phyloP scores from a whole-genome alignment of 92 coral and sea anemone genomes.

The Desmophyllum pertusum region DNA sequence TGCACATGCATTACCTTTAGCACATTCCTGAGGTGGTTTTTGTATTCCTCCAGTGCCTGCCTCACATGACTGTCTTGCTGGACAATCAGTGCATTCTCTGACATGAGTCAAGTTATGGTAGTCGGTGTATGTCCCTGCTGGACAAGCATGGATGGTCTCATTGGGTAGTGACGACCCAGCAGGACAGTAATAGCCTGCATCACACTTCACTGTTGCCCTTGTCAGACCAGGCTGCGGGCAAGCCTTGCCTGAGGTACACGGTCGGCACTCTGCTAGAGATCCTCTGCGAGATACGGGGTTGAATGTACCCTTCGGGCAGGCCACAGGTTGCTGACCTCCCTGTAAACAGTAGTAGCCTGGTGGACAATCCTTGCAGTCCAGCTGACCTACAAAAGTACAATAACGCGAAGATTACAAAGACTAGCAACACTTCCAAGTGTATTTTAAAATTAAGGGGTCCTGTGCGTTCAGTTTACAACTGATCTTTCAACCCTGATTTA shows the following conservation, averaged over 20 bases:
- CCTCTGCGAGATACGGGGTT: conserved; percentile 61
- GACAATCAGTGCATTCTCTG: conserved; percentile 93
- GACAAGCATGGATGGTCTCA: conserved; percentile 87
- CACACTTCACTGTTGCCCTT: conserved; percentile 87
- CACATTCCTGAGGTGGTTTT: conserved; percentile 93
- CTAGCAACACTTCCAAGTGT: neutral
- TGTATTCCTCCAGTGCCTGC: conserved; percentile 98
- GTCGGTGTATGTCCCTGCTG: conserved; percentile 95
- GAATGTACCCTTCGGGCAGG: conserved; percentile 87
- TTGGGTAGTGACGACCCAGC: conserved; percentile 93
- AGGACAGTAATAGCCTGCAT: conserved; percentile 95
- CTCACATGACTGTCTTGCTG: conserved; percentile 92
- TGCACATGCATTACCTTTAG: conserved; percentile 65
- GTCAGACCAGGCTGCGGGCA: conserved; percentile 85
- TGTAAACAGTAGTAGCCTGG: conserved; percentile 83
- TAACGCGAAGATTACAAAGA: neutral
- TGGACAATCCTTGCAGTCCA: conserved; percentile 91
- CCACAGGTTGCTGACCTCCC: conserved; percentile 81
- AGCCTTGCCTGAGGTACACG: conserved; percentile 98
- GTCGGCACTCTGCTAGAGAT: conserved; percentile 67
- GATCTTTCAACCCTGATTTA: too few species aligned
- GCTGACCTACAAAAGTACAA: conserved; percentile 39
- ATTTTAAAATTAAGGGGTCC: neutral
- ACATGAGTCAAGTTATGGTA: conserved; percentile 87
- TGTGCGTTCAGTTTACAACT: neutral